Evolutionary conservation across 2,888 invertebrate species (phyloP).

Genomic region (Archaeoteleia sp.): DNA sequence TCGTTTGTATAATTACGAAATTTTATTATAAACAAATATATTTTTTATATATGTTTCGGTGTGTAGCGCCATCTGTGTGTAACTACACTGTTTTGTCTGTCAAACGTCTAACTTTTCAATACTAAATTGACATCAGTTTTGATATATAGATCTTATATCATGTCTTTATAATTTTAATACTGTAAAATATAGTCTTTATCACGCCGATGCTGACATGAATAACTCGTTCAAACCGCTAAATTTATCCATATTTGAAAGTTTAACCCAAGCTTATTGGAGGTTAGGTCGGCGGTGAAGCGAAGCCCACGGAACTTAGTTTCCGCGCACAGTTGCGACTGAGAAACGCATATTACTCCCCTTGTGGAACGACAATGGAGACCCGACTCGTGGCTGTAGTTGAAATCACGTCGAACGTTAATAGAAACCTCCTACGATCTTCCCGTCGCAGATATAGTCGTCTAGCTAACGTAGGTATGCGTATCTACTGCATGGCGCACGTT

Average conservation of each 20-base stretch:
- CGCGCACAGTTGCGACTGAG: constrained; percentile 19
- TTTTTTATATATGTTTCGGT: too few species aligned
- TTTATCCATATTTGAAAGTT: constrained; percentile 7
- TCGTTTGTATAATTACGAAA: too few species aligned
- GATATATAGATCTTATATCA: too few species aligned
- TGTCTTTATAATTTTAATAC: too few species aligned
- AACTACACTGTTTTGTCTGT: too few species aligned
- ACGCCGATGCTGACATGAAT: too few species aligned
- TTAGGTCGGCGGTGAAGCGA: constrained; percentile 20
- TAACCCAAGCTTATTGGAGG: background rate
- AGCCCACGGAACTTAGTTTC: constrained; percentile 6
- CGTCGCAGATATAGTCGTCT: constrained; percentile 23
- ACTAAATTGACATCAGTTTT: too few species aligned
- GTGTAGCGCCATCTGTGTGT: too few species aligned
- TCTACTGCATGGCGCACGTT: constrained; percentile 34
- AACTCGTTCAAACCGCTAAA: too few species aligned
- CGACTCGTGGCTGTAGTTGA: constrained; percentile 14
- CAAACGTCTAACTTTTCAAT: too few species aligned
- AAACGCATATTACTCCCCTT: constrained; percentile 29
- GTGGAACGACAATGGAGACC: constrained; percentile 25
- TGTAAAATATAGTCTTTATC: too few species aligned
- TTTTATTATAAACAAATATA: too few species aligned
- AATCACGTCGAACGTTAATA: constrained; percentile 38
- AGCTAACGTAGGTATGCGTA: constrained; percentile 22
- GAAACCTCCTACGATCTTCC: constrained; percentile 36